Evolutionary conservation across 2,797 vertebrate genomes (phyloP).

Genomic region (Siniperca scherzeri): DNA sequence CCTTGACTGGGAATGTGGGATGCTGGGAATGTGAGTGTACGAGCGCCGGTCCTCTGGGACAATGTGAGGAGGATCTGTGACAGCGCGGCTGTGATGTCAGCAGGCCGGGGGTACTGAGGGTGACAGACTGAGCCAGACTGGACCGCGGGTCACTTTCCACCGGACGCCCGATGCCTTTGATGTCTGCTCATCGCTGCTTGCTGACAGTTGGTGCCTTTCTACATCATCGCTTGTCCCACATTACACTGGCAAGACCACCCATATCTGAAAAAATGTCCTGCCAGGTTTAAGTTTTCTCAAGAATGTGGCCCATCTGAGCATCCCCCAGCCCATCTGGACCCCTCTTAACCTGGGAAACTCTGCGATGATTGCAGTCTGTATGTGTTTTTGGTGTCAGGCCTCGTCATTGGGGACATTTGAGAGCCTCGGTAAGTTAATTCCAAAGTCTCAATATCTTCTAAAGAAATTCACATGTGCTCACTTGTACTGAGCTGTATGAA

Average conservation of each 20-base stretch:
- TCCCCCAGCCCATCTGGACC: conserved; percentile 82
- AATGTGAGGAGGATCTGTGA: conserved; percentile 66
- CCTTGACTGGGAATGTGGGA: conserved; percentile 57
- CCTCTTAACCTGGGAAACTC: conserved; percentile 70
- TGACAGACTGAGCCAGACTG: conserved; percentile 67
- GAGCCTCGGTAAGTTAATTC: conserved; percentile 70
- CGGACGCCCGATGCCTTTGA: conserved; percentile 72
- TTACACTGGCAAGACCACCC: conserved; percentile 78
- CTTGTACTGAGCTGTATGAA: conserved; percentile 6
- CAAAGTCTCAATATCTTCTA: conserved; percentile 69
- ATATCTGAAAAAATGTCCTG: conserved; percentile 72
- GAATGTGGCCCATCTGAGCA: conserved; percentile 77
- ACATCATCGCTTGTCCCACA: conserved; percentile 53
- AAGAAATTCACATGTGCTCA: conserved; percentile 63
- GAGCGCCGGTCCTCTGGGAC: conserved; percentile 65
- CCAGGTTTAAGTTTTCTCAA: conserved; percentile 78
- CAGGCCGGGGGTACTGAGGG: conserved; percentile 43
- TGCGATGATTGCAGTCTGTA: conserved; percentile 27
- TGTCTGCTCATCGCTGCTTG: conserved; percentile 63
- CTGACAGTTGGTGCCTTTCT: conserved; percentile 80
- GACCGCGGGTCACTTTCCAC: conserved; percentile 66
- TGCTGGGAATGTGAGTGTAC: conserved; percentile 60
- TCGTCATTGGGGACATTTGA: conserved; percentile 61
- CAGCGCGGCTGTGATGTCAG: conserved; percentile 68
- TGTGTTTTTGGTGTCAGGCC: conserved; percentile 67